Conservation (phyloP, 2,888 invertebrate species). For the Clepsis dumicolana region DNA sequence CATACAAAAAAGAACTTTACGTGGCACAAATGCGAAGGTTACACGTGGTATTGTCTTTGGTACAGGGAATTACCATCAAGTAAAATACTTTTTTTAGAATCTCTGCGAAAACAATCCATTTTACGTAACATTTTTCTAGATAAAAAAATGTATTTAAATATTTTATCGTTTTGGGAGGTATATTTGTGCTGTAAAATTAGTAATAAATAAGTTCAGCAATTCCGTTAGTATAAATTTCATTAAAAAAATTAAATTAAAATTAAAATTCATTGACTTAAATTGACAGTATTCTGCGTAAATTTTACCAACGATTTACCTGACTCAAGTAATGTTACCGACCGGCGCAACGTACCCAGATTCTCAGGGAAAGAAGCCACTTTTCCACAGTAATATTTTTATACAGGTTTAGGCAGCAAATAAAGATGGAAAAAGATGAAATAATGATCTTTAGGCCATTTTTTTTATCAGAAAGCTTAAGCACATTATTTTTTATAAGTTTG, state of each 20-base stretch:
- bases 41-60: slow-evolving; percentile 37
- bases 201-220: background rate
- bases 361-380: background rate
- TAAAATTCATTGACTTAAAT: background rate
- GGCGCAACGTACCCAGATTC: background rate
- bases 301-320: slow-evolving; percentile 11
- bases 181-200: too few species aligned
- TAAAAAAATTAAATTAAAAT: too few species aligned
- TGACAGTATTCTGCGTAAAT: slow-evolving; percentile 7
- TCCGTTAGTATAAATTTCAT: too few species aligned
- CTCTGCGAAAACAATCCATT: background rate
- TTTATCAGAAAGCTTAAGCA: too few species aligned
- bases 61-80: slow-evolving; percentile 30
- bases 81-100: slow-evolving; percentile 11
- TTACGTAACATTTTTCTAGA: slow-evolving; percentile 7
- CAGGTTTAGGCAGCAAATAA: too few species aligned
- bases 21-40: slow-evolving; percentile 4
- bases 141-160: background rate
- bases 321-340: background rate
- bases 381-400: too few species aligned
- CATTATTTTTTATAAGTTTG: too few species aligned
- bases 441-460: too few species aligned
- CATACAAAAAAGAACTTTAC: background rate
- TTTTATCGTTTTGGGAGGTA: too few species aligned
- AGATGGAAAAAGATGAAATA: too few species aligned